Base-by-base conservation (phyloP, 2,113 vertebrate species). In the Menidia beryllina region DNA sequence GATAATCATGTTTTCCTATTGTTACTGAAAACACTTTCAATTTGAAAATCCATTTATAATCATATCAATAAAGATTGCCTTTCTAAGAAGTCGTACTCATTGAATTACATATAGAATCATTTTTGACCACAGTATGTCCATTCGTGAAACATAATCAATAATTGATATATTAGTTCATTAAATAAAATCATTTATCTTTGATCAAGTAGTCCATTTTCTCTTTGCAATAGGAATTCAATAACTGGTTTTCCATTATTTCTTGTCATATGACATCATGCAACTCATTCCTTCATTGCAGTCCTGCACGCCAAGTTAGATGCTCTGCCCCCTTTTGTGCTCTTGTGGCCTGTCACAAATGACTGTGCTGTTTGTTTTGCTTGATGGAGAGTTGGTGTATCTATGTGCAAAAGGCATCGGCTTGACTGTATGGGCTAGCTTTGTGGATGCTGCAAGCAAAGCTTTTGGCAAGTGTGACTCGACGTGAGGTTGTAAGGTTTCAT, bases 141-240 rank as follows among this genome's bases (percentile, higher is more conserved):
- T 65, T 30, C 23, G 75, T 72, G 15, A 7, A 78, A 21, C 38
- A 57, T 3, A 67, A 58, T 38, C 17, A 72, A 48, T 63, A 12
- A 57, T 7, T 41, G 27, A 49, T 2, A 49, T 2, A 57, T 30
- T 39, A 23, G n/a, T 15, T 49, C 38, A 72, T 66, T 7, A 27
- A 58, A 56, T 59, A 49, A 55, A 51, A 48, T 5, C 47, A 39
- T 55, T 14, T 55, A 47, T 51, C 41, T 47, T 24, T 47, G 38
- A 84, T 53, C 5, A 34, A 51, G 51, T 71, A 69, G 53, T 50
- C 51, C n/a, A 23, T 56, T 65, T 63, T 7, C 23, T 49, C 4
- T 39, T 77, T 82, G 23, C 89, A 91, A 90, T 88, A 90, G 88
- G 89, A 92, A 90, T 81, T 75, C 81, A 89, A 69, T 67, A 27